Conservation (phyloP, 1,140 invertebrate genomes). For the Neoseiulus cucumeris region DNA sequence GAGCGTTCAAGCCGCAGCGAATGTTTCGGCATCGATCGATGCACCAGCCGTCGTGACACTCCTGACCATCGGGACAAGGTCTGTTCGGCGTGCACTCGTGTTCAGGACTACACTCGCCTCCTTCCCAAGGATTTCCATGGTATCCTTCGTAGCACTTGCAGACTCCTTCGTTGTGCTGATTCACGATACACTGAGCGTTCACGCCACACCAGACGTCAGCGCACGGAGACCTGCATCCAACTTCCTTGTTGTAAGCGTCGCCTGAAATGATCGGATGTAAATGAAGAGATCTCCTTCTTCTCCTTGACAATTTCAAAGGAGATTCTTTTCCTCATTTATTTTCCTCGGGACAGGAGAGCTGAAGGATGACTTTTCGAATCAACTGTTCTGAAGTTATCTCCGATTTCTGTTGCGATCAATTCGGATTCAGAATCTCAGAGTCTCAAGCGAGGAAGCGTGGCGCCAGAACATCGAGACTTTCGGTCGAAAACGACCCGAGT, state of each 20-base stretch:
- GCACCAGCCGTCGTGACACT: slow-evolving; percentile 41
- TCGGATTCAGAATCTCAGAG: too few relatives aligned
- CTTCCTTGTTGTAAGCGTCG: slow-evolving; percentile 20
- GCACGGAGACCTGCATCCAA: slow-evolving; percentile 34
- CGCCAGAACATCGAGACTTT: too few relatives aligned
- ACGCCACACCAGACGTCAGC: slow-evolving; percentile 52
- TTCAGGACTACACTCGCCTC: slow-evolving; percentile 43
- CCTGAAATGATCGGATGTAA: not conserved
- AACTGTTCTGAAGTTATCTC: too few relatives aligned
- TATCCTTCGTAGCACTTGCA: slow-evolving; percentile 66
- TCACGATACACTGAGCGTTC: slow-evolving; percentile 69
- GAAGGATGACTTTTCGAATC: too few relatives aligned
- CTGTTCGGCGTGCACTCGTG: slow-evolving; percentile 46
- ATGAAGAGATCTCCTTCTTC: too few relatives aligned
- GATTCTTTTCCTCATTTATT: too few relatives aligned
- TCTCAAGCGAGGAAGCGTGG: too few relatives aligned
- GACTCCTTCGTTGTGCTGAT: slow-evolving; percentile 49
- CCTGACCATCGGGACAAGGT: slow-evolving; percentile 51
- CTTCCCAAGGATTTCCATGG: slow-evolving; percentile 70
- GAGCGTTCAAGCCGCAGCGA: slow-evolving; percentile 57
- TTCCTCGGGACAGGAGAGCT: too few relatives aligned
- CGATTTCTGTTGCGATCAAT: too few relatives aligned
- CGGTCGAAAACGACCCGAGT: too few relatives aligned
- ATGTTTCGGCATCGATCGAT: slow-evolving; percentile 48
- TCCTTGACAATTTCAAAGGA: too few relatives aligned